Base-by-base conservation (phyloP, 2,888 invertebrate genomes). In the Drosophila kambysellisi region DNA sequence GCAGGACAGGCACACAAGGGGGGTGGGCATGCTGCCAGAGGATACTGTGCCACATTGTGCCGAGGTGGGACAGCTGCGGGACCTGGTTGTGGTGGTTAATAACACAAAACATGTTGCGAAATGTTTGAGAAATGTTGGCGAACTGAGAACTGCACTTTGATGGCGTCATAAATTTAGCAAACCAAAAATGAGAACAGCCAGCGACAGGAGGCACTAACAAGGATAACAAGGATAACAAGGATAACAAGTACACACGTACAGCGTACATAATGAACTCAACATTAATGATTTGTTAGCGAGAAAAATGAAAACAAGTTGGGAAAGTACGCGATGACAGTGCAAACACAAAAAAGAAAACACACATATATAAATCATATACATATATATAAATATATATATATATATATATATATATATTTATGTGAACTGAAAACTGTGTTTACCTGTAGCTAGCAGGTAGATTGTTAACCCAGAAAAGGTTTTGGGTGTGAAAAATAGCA, bases 81-180 rank as follows among this genome's bases (percentile, higher is more conserved):
- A 62, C n/a, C 29, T 20, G 50, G 57, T 65, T 65, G 33, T 39
- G 46, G 39, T 52, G 54, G 37, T 63, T 76, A 76, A 56, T 72
- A 88, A 82, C 69, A 74, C 59, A 76, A 81, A 88, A 83, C 81
- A 88, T 70, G 65, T 65, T 88, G 88, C 88, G 83, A 85, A 88
- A 88, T 81, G 76, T 74, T 76, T 66, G 56, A 73, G 66, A 79
- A 60, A 62, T 70, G 69, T 71, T 60, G n/a, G 43, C 53, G 68
- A 41, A 48, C 58, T 68, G 37, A 68, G 64, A 85, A 84, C 71
- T 85, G 87, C 84, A 88, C 61, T 81, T 76, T 76, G 89, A 83
- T 83, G 87, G 84, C 74, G 71, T 79, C 84, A 85, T 88, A 85
- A 88, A 85, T 88, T 70, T 67, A 74, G 60, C 71, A 48, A 56